Conservation (phyloP, 2,888 invertebrate species). For the Drepanosiphum platanoidis region DNA sequence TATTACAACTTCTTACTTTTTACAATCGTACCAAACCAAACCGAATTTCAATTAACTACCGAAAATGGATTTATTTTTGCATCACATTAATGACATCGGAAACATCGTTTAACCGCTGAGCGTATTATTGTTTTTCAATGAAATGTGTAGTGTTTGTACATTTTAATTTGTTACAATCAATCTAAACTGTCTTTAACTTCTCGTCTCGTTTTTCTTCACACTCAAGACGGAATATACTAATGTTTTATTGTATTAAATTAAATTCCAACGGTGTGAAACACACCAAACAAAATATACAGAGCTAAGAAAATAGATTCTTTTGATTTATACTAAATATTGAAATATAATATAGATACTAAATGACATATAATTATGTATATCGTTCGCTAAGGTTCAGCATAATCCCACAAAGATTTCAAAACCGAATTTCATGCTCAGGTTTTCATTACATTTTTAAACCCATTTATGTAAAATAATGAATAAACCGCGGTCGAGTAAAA, state of each 20-base stretch:
- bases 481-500: too few species aligned
- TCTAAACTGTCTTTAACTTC: background rate
- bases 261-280: background rate
- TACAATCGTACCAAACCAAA: background rate
- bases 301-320: too few species aligned
- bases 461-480: too few species aligned
- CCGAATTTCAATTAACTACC: background rate
- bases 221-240: background rate
- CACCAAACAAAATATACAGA: too few species aligned
- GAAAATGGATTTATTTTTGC: background rate
- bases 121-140: background rate
- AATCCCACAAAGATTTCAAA: too few species aligned
- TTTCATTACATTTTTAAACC: too few species aligned
- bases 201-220: background rate
- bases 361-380: too few species aligned
- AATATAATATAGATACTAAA: too few species aligned
- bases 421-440: too few species aligned
- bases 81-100: background rate
- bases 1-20: background rate
- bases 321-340: too few species aligned
- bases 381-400: too few species aligned
- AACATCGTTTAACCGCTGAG: background rate
- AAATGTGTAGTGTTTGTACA: background rate
- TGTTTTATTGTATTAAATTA: background rate
- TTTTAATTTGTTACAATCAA: background rate